phyloP scores from a whole-genome alignment of 2,888 invertebrate species.

The Lordiphosa andalusiaca region DNA sequence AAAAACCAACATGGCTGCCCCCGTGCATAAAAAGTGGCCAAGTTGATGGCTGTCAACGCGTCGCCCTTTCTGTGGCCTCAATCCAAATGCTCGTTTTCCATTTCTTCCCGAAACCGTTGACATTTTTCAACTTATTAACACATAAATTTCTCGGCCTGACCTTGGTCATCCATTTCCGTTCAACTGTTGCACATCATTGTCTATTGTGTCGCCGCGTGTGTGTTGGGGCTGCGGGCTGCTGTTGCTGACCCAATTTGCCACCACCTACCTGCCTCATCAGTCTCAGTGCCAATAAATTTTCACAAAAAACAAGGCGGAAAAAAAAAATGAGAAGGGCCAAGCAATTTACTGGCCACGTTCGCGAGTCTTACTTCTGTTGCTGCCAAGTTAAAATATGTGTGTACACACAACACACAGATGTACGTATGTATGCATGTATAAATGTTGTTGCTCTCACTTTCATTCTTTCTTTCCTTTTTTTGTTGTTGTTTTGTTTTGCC shows the following conservation, averaged over 20 bases:
- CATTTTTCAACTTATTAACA: too few species aligned
- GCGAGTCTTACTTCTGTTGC: slow-evolving; percentile 11
- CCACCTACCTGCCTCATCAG: slow-evolving; percentile 20
- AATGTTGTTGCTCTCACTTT: slow-evolving; percentile 1
- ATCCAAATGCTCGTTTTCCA: slow-evolving; percentile 47
- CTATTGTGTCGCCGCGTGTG: slow-evolving; percentile 2
- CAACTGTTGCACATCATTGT: too few species aligned
- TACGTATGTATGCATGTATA: neutral
- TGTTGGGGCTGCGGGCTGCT: neutral
- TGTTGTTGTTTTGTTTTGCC: slow-evolving; percentile 23
- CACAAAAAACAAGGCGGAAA: slow-evolving; percentile 6
- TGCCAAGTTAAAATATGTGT: slow-evolving; percentile 1
- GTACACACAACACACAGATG: neutral
- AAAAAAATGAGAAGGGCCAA: slow-evolving; percentile 8
- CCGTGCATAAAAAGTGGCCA: slow-evolving; percentile 12
- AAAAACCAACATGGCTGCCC: slow-evolving; percentile 42
- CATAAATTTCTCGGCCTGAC: too few species aligned
- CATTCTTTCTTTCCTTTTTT: too few species aligned
- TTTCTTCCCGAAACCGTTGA: neutral
- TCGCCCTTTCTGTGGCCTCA: slow-evolving; percentile 47
- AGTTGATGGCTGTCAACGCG: slow-evolving; percentile 53
- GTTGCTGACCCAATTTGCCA: slow-evolving; percentile 27
- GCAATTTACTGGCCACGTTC: slow-evolving; percentile 37
- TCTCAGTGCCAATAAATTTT: slow-evolving; percentile 33
- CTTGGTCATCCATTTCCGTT: too few species aligned